Conservation (phyloP, 1,140 invertebrate species). For the Pogonognathellus flavescens region DNA sequence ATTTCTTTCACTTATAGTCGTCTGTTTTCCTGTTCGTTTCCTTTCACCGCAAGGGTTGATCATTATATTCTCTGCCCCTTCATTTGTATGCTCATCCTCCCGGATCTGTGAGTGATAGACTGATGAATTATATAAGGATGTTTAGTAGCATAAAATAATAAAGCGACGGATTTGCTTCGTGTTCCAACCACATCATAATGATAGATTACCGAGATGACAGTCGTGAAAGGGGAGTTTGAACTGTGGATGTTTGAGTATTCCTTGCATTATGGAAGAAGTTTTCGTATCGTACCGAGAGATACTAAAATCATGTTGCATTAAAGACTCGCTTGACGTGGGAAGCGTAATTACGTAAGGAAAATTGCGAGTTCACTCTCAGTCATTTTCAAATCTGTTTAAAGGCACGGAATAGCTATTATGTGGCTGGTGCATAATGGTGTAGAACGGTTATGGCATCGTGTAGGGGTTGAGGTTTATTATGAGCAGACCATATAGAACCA, state of each 20-base stretch:
- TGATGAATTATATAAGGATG: not conserved
- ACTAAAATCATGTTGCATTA: not conserved
- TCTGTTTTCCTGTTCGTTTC: not conserved
- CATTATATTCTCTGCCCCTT: not conserved
- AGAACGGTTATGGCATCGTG: conserved; percentile 26
- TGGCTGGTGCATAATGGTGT: conserved; percentile 36
- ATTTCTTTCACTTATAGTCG: not conserved
- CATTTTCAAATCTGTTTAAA: conserved; percentile 38
- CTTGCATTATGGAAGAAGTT: not conserved
- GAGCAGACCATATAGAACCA: not conserved
- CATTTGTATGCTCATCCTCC: conserved; percentile 9
- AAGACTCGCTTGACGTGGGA: conserved; percentile 12
- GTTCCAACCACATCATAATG: conserved; percentile 33
- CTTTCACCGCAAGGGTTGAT: not conserved
- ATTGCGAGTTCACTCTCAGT: conserved; percentile 28
- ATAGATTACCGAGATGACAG: conserved; percentile 36
- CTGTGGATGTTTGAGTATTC: not conserved
- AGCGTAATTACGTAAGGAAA: not conserved
- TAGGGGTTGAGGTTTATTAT: conserved; percentile 38
- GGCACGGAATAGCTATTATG: conserved; percentile 45
- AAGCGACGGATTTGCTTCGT: not conserved
- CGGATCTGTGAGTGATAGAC: conserved; percentile 14
- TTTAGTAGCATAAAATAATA: not conserved
- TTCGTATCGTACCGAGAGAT: not conserved
- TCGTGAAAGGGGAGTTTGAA: not conserved